A percentile compares a stretch with the other conserved stretches of the same genome.
Conservation (phyloP, 2,113 vertebrate genomes). For the Perccottus glenii region DNA sequence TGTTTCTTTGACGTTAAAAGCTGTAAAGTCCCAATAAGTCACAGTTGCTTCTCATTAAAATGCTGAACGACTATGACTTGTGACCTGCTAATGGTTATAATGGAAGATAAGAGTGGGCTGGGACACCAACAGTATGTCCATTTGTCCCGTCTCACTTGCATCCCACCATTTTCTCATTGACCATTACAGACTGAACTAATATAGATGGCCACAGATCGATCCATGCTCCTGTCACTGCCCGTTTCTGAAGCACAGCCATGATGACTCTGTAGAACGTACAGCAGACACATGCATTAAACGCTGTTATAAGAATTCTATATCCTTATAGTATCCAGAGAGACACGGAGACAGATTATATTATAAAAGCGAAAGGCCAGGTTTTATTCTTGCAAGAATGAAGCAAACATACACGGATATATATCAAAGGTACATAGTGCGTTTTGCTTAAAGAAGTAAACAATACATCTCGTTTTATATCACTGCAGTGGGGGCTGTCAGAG, state of each 20-base stretch:
- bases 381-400: too few relatives aligned
- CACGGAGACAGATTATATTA: too few relatives aligned
- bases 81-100: conserved; percentile 21
- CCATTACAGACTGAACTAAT: conserved; percentile 26
- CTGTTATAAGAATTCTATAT: too few relatives aligned
- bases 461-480: too few relatives aligned
- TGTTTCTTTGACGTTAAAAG: conserved; percentile 50
- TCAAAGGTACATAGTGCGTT: too few relatives aligned
- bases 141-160: conserved; percentile 35
- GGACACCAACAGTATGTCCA: conserved; percentile 37
- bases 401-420: too few relatives aligned
- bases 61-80: conserved; percentile 40
- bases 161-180: conserved; percentile 46
- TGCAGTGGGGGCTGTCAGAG: too few relatives aligned
- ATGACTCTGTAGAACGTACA: conserved; percentile 41
- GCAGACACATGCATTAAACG: neutral
- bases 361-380: too few relatives aligned
- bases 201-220: conserved; percentile 33
- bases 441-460: too few relatives aligned
- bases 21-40: conserved; percentile 48
- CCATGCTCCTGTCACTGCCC: conserved; percentile 8
- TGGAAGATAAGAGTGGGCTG: conserved; percentile 17
- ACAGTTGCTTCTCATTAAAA: conserved; percentile 40
- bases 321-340: too few relatives aligned
- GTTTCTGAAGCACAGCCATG: conserved; percentile 13